Percentiles rank a stretch among this genome's conserved stretches.
These are phyloP conservation scores for Heliothis subflexa DNA, from an alignment of 1,140 invertebrate species.

Conservation along the genomic window DNA sequence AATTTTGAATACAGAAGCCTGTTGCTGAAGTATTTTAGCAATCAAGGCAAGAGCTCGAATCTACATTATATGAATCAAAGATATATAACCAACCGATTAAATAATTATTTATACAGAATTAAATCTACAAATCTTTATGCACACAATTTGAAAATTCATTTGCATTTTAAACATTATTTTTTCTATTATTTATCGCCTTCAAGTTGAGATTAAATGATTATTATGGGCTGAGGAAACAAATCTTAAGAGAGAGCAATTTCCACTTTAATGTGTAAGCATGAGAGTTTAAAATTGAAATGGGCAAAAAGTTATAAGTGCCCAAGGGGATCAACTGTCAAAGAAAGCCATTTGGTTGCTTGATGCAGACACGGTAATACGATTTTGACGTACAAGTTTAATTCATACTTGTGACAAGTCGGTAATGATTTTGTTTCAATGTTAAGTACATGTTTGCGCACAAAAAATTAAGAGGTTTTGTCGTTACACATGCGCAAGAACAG, in stretches of 20 bases:
- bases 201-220: not conserved
- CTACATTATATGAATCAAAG: not conserved
- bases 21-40: no score
- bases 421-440: not conserved
- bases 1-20: no score
- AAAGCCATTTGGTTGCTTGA: constrained; percentile 6
- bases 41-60: no score
- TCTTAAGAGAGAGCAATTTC: not conserved
- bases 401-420: not conserved
- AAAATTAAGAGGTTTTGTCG: no score
- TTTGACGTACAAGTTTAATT: constrained; percentile 2
- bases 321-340: constrained; percentile 6
- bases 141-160: constrained; percentile 2
- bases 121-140: not conserved
- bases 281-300: not conserved
- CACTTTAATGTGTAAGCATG: not conserved
- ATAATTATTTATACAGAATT: not conserved
- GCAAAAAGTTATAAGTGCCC: not conserved
- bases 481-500: not conserved
- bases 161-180: constrained; percentile 2
- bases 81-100: not conserved
- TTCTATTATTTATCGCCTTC: constrained; percentile 6
- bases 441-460: not conserved
- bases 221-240: not conserved
- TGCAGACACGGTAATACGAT: constrained; percentile 8